Percentiles rank a stretch among this genome's conserved stretches.
These are phyloP conservation scores for Bufo bufo DNA, from an alignment of 2,113 vertebrate species.

Conservation along the genomic window DNA sequence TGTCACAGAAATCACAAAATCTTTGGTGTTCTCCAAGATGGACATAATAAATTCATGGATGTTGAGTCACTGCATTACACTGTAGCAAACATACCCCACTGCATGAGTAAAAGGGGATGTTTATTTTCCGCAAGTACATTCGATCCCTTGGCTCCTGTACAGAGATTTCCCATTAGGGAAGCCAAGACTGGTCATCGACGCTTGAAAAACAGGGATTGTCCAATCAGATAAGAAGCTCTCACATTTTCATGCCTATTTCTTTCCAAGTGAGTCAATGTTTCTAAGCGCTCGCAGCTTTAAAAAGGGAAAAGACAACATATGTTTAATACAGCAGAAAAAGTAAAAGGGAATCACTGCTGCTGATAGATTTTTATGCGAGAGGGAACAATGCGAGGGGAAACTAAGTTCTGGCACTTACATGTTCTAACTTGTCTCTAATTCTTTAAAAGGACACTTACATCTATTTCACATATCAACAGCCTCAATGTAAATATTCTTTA, in stretches of 20 bases:
- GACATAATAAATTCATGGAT: neutral
- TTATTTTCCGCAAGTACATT: conserved; percentile 55
- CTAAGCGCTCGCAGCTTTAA: conserved; percentile 18
- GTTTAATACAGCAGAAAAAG: conserved; percentile 1
- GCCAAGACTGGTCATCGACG: conserved; percentile 47
- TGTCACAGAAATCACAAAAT: neutral
- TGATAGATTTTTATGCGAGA: neutral
- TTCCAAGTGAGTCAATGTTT: conserved; percentile 50
- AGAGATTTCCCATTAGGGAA: conserved; percentile 57
- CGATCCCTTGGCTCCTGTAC: conserved; percentile 39
- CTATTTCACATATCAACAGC: too few species aligned
- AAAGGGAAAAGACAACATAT: conserved; percentile 5
- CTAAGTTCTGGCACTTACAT: neutral
- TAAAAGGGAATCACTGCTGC: neutral
- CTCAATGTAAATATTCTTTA: too few species aligned
- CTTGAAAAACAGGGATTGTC: conserved; percentile 40
- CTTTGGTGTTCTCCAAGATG: neutral
- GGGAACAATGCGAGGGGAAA: neutral
- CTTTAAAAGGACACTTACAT: too few species aligned
- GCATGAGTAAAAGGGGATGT: conserved; percentile 40
- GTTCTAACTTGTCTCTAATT: too few species aligned
- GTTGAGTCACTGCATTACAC: neutral
- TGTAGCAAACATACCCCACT: neutral
- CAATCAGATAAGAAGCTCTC: conserved; percentile 39
- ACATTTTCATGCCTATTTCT: conserved; percentile 40